phyloP scores from a whole-genome alignment of 2,888 invertebrate genomes.

The Rotaria macrura region DNA sequence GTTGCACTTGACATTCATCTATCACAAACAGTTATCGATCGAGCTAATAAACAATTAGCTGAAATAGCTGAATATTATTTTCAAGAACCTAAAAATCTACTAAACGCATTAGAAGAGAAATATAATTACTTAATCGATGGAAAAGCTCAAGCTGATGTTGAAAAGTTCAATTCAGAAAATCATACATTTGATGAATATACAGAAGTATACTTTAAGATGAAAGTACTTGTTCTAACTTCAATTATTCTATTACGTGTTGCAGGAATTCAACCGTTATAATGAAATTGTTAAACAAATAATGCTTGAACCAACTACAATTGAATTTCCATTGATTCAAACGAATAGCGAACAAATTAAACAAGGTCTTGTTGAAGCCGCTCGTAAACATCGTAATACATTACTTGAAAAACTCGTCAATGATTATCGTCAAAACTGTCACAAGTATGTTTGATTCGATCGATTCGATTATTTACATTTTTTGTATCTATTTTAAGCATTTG shows the following conservation, averaged over 20 bases:
- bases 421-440: slow-evolving; percentile 44
- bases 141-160: slow-evolving; percentile 43
- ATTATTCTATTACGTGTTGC: not conserved
- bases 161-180: slow-evolving; percentile 45
- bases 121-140: slow-evolving; percentile 50
- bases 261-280: slow-evolving; percentile 23
- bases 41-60: not conserved
- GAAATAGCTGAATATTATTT: not conserved
- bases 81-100: slow-evolving; percentile 10
- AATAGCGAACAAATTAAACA: slow-evolving; percentile 48
- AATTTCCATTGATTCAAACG: slow-evolving; percentile 34
- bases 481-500: slow-evolving; percentile 21
- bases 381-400: slow-evolving; percentile 44
- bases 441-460: slow-evolving; percentile 36
- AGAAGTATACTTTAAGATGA: slow-evolving; percentile 39
- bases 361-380: slow-evolving; percentile 45
- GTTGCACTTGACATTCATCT: not conserved
- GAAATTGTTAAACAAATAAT: slow-evolving; percentile 25
- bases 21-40: not conserved
- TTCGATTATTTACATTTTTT: not conserved
- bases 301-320: slow-evolving; percentile 24
- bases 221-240: not conserved
- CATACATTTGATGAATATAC: slow-evolving; percentile 49
- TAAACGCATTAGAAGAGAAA: slow-evolving; percentile 41
- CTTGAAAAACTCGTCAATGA: slow-evolving; percentile 46